A percentile compares a stretch with the other conserved stretches of the same genome.
phyloP scores from a whole-genome alignment of 2,888 invertebrate genomes.

The Drosophila mimetica region DNA sequence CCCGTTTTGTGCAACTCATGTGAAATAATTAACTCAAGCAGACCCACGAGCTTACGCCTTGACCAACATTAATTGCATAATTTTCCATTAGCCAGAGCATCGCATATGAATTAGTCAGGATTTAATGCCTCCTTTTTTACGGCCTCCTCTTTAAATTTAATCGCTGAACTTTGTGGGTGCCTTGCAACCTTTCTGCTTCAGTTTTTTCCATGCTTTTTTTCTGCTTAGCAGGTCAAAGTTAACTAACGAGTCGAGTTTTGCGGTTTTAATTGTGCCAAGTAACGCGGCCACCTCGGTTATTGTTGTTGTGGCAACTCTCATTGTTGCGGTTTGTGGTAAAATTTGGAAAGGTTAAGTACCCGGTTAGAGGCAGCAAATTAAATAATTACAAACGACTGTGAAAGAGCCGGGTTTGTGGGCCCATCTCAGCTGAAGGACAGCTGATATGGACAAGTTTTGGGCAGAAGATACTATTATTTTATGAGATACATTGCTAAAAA shows the following conservation, averaged over 20 bases:
- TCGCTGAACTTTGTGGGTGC: slow-evolving; percentile 37
- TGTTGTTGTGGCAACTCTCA: slow-evolving; percentile 56
- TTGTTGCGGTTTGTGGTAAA: slow-evolving; percentile 69
- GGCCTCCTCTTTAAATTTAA: slow-evolving; percentile 38
- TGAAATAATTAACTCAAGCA: slow-evolving; percentile 64
- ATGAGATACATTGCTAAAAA: neutral
- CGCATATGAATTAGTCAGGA: slow-evolving; percentile 52
- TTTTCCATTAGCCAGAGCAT: slow-evolving; percentile 52
- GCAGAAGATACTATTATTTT: slow-evolving; percentile 1
- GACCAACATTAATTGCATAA: slow-evolving; percentile 57
- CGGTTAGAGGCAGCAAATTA: slow-evolving; percentile 63
- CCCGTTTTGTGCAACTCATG: slow-evolving; percentile 64
- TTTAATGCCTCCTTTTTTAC: slow-evolving; percentile 28
- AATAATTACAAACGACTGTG: slow-evolving; percentile 56
- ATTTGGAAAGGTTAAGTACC: slow-evolving; percentile 66
- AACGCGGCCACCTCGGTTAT: slow-evolving; percentile 57
- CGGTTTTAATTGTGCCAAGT: slow-evolving; percentile 76
- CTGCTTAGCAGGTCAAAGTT: slow-evolving; percentile 38
- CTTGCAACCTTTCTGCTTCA: slow-evolving; percentile 18
- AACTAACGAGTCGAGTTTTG: slow-evolving; percentile 55
- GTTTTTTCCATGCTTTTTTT: slow-evolving; percentile 14
- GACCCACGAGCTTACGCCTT: slow-evolving; percentile 28
- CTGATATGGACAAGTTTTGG: slow-evolving; percentile 6
- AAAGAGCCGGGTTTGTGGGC: slow-evolving; percentile 2
- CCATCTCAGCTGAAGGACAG: slow-evolving; percentile 1